These are phyloP conservation scores for Eupithecia pulchellata DNA, from an alignment of 2,888 invertebrate genomes.

Conservation along the genomic window DNA sequence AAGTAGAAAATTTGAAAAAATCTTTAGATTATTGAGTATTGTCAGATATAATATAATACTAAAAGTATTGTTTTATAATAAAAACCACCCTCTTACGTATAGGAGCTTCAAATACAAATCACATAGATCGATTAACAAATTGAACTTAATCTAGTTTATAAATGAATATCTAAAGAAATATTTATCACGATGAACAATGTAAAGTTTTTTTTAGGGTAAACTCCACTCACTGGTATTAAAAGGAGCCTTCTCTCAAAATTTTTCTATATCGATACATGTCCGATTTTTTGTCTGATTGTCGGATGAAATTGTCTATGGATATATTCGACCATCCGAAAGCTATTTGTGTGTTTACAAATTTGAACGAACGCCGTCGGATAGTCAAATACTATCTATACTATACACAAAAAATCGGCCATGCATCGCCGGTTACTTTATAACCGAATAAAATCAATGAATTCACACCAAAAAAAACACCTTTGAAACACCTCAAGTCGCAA, in stretches of 20 bases:
- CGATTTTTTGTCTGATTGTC: too few relatives aligned
- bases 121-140: conserved; percentile 20
- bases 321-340: too few relatives aligned
- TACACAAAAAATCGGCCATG: too few relatives aligned
- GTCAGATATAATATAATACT: too few relatives aligned
- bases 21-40: conserved; percentile 37
- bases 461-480: neutral
- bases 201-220: neutral
- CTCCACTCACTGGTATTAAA: neutral
- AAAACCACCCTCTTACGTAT: conserved; percentile 38
- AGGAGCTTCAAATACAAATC: conserved; percentile 28
- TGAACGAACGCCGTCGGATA: too few relatives aligned
- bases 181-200: conserved; percentile 30
- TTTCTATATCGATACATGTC: too few relatives aligned
- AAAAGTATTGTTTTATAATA: too few relatives aligned
- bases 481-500: neutral
- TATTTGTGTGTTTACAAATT: too few relatives aligned
- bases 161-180: conserved; percentile 17
- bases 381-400: too few relatives aligned
- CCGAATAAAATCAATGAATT: neutral
- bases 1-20: conserved; percentile 42
- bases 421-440: too few relatives aligned
- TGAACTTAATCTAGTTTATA: conserved; percentile 23
- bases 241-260: neutral
- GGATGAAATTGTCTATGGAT: too few relatives aligned